Conservation (phyloP, 2,797 vertebrate species). For the Centropyge bicolor region DNA sequence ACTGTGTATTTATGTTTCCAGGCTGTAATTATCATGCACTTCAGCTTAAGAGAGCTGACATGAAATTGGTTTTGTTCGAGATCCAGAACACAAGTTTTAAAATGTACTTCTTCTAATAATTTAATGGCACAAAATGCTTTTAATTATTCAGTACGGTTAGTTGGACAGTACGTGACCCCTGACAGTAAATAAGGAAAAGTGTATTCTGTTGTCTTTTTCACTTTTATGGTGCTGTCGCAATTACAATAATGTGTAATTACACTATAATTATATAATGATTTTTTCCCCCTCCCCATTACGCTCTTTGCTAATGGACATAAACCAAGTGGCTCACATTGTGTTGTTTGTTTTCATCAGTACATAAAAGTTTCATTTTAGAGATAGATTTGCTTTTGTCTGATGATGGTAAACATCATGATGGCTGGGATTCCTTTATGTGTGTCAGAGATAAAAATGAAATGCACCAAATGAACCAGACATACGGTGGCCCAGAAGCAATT, state of each 20-base stretch:
- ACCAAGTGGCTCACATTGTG: neutral
- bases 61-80: constrained; percentile 13
- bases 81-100: neutral
- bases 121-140: constrained; percentile 11
- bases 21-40: neutral
- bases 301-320: constrained; percentile 1
- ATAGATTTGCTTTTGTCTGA: neutral
- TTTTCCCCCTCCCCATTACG: neutral
- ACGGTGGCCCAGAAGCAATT: neutral
- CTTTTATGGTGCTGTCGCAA: neutral
- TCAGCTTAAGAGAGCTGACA: constrained; percentile 6
- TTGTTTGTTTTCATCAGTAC: constrained; percentile 12
- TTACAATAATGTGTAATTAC: constrained; percentile 19
- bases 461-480: neutral
- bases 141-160: constrained; percentile 25
- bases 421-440: neutral
- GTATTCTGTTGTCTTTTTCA: neutral
- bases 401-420: neutral
- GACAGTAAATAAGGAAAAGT: neutral
- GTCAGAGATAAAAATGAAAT: constrained; percentile 1
- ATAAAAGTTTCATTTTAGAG: neutral
- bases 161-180: neutral
- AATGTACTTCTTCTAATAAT: constrained; percentile 23
- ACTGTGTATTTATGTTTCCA: constrained; percentile 13
- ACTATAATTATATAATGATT: neutral